Evolutionary conservation across 2,888 invertebrate species (phyloP).

Genomic region (Mantis religiosa): DNA sequence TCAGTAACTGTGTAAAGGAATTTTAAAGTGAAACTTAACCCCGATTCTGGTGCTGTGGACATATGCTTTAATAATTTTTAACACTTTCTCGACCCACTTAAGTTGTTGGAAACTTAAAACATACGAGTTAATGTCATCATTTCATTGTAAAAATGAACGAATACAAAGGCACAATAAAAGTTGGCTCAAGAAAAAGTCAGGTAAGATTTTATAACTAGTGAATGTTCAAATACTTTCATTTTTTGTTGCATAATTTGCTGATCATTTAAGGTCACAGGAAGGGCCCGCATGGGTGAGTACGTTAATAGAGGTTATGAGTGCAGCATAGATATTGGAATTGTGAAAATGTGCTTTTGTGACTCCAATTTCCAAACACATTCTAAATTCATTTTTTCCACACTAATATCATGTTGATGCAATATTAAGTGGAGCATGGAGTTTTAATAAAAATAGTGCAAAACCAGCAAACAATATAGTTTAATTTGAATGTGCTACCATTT

Average conservation of each 20-base stretch:
- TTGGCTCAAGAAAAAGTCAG: slow-evolving; percentile 82
- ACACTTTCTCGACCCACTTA: neutral
- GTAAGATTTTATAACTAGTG: slow-evolving; percentile 47
- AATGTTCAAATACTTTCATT: neutral
- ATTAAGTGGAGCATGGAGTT: no score
- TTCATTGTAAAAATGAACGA: slow-evolving; percentile 17
- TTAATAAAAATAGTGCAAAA: no score
- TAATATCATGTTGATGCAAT: no score
- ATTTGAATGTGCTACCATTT: no score
- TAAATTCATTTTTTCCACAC: no score
- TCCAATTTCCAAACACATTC: no score
- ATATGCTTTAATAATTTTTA: neutral
- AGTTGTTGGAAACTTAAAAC: neutral
- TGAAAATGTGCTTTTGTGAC: neutral
- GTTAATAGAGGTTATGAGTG: no score
- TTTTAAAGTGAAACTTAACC: neutral
- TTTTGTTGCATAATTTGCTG: neutral
- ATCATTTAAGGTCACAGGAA: neutral
- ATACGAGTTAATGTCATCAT: neutral
- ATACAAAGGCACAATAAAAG: slow-evolving; percentile 57
- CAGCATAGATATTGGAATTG: neutral
- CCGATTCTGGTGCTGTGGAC: neutral
- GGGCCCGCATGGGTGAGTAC: no score
- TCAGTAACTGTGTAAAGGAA: slow-evolving; percentile 31
- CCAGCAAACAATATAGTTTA: no score